Evolutionary conservation across 2,888 invertebrate species (phyloP), one percentile per base, ranked within the genome.

Genomic region (Aporophyla lueneburgensis): DNA sequence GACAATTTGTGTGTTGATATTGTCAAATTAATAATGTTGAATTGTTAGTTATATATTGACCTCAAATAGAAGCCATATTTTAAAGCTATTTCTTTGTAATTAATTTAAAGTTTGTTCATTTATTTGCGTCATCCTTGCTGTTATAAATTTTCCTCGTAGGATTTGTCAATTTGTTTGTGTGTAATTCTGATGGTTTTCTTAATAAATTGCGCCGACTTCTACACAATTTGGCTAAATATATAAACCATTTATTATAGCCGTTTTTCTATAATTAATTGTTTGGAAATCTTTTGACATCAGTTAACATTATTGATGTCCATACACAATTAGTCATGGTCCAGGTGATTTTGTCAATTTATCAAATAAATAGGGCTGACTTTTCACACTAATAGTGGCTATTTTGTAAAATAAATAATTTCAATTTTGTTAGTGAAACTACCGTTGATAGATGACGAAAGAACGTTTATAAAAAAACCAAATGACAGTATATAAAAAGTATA

Each of bases 1-100:
- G 58, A 59, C 63, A 74, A 80, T 79, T 83, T 83, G 62, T 79
- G 66, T 62, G 81, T 53, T 69, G 40, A 56, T 76, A 63, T 74
- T 78, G 56, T 82, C 61, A 51, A 62, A 77, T 74, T 74, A 82
- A 78, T 78, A 24, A 67, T 53, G 71, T 66, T 53, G n/a, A 66
- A 70, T 70, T 61, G 69, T 56, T 21, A 10, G 40, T 80, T 69
- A 80, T 74, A 70, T 69, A 80, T 69, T 66, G 65, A 66, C 54
- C 10, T 16, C 19, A 66, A 43, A 43, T 74, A 49, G 14, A 14
- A 59, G 5, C 24, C 0, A 33, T 80, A 61, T 80, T 80, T 70
- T 61, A 24, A 33, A 5, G 21, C 51, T 0, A 66, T 70, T 70
- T 74, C 4, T 74, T 27, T 51, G 69, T 65, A 58, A 61, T 80